A percentile compares a stretch with the other conserved stretches of the same genome.
phyloP scores from a whole-genome alignment of 2,797 vertebrate species.

The Otolemur crassicaudatus region DNA sequence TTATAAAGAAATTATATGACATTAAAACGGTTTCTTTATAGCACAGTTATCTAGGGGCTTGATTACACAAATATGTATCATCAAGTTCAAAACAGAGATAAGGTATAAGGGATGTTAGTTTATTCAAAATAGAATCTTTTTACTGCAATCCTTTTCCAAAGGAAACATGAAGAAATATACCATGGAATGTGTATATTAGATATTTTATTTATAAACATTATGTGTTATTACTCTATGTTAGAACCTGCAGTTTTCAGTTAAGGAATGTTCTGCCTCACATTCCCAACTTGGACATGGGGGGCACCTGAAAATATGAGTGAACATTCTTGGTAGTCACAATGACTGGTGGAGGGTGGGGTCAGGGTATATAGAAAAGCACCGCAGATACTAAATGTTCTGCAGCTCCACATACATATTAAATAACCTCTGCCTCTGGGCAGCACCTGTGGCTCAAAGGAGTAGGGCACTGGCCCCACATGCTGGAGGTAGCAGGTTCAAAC shows the following conservation, averaged over 20 bases:
- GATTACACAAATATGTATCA: background rate
- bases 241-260: background rate
- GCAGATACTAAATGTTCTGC: background rate
- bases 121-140: background rate
- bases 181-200: background rate
- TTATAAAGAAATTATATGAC: background rate
- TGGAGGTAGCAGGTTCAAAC: too few species aligned
- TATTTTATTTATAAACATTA: background rate
- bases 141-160: background rate
- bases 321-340: background rate
- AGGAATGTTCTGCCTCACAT: background rate
- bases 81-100: background rate
- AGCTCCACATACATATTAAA: background rate
- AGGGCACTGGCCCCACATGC: too few species aligned
- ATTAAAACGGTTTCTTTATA: background rate
- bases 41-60: background rate
- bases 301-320: background rate
- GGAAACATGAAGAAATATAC: background rate
- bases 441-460: too few species aligned
- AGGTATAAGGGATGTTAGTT: background rate
- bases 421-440: too few species aligned
- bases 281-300: rapidly evolving
- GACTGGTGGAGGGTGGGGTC: background rate
- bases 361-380: background rate
- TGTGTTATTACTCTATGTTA: background rate